Conservation (phyloP, 2,888 invertebrate species). For the Polyploca ridens region DNA sequence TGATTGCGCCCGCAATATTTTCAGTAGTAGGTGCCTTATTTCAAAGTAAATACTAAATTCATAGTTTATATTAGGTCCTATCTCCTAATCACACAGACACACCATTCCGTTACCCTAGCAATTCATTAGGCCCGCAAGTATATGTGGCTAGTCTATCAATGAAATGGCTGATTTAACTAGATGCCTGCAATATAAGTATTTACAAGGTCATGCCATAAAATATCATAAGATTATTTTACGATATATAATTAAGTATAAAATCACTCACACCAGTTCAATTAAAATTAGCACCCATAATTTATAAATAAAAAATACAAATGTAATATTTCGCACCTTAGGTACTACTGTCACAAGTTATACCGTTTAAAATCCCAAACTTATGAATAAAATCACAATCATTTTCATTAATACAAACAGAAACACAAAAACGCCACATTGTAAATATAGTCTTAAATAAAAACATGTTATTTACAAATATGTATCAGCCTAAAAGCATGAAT, state of each 20-base stretch:
- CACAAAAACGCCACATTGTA: background rate
- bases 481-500: background rate
- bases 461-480: background rate
- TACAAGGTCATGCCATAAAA: background rate
- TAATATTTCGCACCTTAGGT: background rate
- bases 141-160: background rate
- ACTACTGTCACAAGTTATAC: constrained; percentile 11
- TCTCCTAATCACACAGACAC: no score
- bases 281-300: background rate
- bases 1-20: no score
- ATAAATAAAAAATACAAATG: background rate
- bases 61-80: no score
- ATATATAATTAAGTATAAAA: constrained; percentile 23
- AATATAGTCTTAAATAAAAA: background rate
- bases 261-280: constrained; percentile 23
- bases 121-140: background rate
- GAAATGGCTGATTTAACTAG: constrained; percentile 1
- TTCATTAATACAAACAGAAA: background rate
- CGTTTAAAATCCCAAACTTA: constrained; percentile 19
- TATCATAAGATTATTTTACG: background rate
- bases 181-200: background rate
- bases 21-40: no score
- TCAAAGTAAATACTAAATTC: no score
- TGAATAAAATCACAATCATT: constrained; percentile 17
- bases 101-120: background rate